Conservation (phyloP, 2,797 vertebrate genomes). For the Morelia viridis region DNA sequence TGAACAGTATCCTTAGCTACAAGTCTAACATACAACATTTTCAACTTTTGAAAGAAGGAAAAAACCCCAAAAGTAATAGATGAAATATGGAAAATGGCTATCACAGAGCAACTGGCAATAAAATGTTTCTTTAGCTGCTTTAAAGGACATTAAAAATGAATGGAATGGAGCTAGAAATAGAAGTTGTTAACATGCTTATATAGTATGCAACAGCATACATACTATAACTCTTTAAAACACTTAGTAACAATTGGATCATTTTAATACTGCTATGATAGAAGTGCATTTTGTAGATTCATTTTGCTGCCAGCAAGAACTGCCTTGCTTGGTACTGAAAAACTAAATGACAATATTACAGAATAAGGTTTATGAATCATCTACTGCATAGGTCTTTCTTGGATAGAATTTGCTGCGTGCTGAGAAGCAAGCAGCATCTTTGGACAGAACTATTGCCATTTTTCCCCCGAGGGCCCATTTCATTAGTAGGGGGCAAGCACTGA, state of each 20-base stretch:
- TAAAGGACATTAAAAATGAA: slow-evolving; percentile 58
- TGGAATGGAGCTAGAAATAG: slow-evolving; percentile 29
- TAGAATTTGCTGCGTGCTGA: background rate
- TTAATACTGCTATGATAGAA: slow-evolving; percentile 23
- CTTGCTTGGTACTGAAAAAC: slow-evolving; percentile 1
- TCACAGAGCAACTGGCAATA: slow-evolving; percentile 32
- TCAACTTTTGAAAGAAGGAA: background rate
- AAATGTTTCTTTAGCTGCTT: slow-evolving; percentile 41
- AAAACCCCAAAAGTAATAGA: slow-evolving; percentile 4
- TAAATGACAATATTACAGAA: background rate
- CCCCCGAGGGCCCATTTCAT: background rate
- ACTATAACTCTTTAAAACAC: slow-evolving; percentile 45
- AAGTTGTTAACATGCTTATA: slow-evolving; percentile 24
- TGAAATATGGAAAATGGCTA: slow-evolving; percentile 33
- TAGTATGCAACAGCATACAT: slow-evolving; percentile 29
- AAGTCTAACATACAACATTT: background rate
- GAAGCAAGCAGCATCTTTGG: background rate
- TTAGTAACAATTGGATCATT: slow-evolving; percentile 58
- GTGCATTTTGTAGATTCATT: slow-evolving; percentile 29
- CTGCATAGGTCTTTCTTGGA: background rate
- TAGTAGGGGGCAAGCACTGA: background rate
- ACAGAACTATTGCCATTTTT: background rate
- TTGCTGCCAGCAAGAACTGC: slow-evolving; percentile 42
- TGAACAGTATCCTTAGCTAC: background rate
- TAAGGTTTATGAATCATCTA: background rate